phyloP scores from a whole-genome alignment of 2,888 invertebrate species.

The Drosophila rubida region DNA sequence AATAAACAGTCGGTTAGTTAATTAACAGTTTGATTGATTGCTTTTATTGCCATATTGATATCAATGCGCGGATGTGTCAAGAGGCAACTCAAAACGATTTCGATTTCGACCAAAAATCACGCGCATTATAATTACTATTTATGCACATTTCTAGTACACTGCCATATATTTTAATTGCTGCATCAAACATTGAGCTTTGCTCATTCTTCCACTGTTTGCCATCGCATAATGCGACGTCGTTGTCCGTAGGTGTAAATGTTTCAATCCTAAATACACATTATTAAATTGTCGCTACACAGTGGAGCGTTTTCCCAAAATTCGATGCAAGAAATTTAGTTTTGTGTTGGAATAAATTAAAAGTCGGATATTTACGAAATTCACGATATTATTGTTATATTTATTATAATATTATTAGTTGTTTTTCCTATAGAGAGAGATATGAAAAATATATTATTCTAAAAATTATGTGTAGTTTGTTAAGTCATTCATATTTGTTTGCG shows the following conservation, averaged over 20 bases:
- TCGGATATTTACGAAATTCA: too few relatives aligned
- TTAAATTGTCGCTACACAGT: constrained; percentile 3
- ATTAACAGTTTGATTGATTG: constrained; percentile 75
- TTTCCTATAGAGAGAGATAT: too few relatives aligned
- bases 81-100: constrained; percentile 24
- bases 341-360: too few relatives aligned
- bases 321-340: too few relatives aligned
- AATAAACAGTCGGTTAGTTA: constrained; percentile 64
- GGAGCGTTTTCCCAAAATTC: too few relatives aligned
- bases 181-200: constrained; percentile 52
- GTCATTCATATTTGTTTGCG: too few relatives aligned
- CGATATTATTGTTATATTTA: too few relatives aligned
- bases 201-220: constrained; percentile 51
- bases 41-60: constrained; percentile 53
- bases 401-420: too few relatives aligned
- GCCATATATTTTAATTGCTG: constrained; percentile 59
- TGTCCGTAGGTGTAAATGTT: constrained; percentile 16
- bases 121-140: constrained; percentile 68
- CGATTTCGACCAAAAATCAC: constrained; percentile 70
- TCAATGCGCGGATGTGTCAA: constrained; percentile 23
- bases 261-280: constrained; percentile 24
- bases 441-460: too few relatives aligned
- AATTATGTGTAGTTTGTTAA: too few relatives aligned
- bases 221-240: background rate
- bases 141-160: constrained; percentile 18